These are phyloP conservation scores for Caerostris extrusa DNA, from an alignment of 1,140 invertebrate genomes.

Conservation along the genomic window DNA sequence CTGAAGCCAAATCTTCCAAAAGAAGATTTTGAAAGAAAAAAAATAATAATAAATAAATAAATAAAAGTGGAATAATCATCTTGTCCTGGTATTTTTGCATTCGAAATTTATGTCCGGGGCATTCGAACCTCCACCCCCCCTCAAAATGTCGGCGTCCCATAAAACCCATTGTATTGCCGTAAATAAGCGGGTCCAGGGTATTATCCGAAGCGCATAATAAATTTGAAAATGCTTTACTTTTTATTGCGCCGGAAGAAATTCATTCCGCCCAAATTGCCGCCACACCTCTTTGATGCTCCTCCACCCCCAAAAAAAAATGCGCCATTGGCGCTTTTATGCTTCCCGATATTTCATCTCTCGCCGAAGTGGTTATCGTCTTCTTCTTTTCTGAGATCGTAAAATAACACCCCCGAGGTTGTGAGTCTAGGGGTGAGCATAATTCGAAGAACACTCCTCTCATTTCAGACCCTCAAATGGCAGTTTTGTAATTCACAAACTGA, in stretches of 20 bases:
- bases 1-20: background rate
- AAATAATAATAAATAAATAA: background rate
- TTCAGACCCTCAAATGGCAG: background rate
- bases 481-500: constrained; percentile 1
- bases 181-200: constrained; percentile 13
- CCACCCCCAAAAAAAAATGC: background rate
- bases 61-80: background rate
- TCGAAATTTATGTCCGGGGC: constrained; percentile 29
- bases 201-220: background rate
- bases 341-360: constrained; percentile 47
- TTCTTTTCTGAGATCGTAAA: constrained; percentile 33
- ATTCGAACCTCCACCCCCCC: background rate
- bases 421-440: background rate
- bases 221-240: constrained; percentile 58
- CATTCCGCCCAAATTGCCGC: constrained; percentile 34
- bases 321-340: background rate
- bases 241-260: constrained; percentile 60
- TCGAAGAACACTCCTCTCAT: background rate
- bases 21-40: background rate
- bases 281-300: background rate
- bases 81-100: background rate
- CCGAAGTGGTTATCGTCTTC: background rate
- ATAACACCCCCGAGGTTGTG: constrained; percentile 22
- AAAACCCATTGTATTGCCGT: constrained; percentile 46
- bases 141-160: background rate